Conservation (phyloP, 2,888 invertebrate species). For the Ditylenchus weischeri region DNA sequence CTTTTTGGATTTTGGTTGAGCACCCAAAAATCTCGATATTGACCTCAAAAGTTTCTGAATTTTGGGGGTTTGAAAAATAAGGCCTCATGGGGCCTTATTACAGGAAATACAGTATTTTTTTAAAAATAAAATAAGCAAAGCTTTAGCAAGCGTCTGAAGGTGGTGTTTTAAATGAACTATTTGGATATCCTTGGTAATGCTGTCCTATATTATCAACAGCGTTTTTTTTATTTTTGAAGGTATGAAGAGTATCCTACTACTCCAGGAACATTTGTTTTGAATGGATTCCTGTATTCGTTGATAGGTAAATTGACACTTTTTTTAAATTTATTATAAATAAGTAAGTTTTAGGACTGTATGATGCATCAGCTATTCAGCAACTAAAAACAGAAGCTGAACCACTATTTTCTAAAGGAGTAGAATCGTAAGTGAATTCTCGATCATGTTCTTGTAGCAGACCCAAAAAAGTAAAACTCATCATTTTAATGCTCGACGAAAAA, state of each 20-base stretch:
- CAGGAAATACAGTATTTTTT: too few species aligned
- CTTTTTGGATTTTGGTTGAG: too few species aligned
- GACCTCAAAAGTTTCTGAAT: too few species aligned
- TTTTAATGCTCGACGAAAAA: too few species aligned
- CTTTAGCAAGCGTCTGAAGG: slow-evolving; percentile 68
- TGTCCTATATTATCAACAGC: slow-evolving; percentile 60
- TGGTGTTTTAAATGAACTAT: slow-evolving; percentile 73
- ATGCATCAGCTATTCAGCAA: slow-evolving; percentile 66
- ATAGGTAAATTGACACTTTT: slow-evolving; percentile 66
- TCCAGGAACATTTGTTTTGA: slow-evolving; percentile 89
- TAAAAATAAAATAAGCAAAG: too few species aligned
- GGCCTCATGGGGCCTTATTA: too few species aligned
- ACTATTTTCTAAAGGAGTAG: slow-evolving; percentile 41
- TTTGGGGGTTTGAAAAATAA: too few species aligned
- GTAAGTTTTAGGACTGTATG: slow-evolving; percentile 69
- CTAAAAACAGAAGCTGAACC: slow-evolving; percentile 6
- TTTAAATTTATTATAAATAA: too few species aligned
- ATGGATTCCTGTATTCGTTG: slow-evolving; percentile 95
- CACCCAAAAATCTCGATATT: too few species aligned
- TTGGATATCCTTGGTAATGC: slow-evolving; percentile 80
- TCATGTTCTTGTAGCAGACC: too few species aligned
- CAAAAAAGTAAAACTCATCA: too few species aligned
- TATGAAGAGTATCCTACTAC: slow-evolving; percentile 73
- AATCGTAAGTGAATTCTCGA: slow-evolving; percentile 12
- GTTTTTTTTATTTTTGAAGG: slow-evolving; percentile 4